A percentile compares a stretch with the other conserved stretches of the same genome.
Conservation (phyloP, 2,888 invertebrate species). For the Hirtodrosophila duncani region DNA sequence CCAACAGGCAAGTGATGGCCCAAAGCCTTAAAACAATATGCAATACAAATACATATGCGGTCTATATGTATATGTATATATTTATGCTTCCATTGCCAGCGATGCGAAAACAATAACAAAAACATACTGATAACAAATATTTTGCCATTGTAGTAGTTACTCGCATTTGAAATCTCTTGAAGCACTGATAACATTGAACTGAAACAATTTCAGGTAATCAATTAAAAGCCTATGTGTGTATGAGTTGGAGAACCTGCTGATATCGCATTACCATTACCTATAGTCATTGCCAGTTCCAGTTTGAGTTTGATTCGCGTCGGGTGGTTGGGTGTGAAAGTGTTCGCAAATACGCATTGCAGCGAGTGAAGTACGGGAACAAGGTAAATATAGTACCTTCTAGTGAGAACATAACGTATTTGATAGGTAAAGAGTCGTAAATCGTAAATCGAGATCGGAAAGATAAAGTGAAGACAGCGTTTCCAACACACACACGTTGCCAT, state of each 20-base stretch:
- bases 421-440: slow-evolving; percentile 6
- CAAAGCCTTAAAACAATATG: no score
- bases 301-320: slow-evolving; percentile 61
- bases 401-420: slow-evolving; percentile 13
- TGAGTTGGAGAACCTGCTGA: slow-evolving; percentile 30
- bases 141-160: slow-evolving; percentile 45
- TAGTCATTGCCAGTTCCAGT: slow-evolving; percentile 52
- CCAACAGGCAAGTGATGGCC: no score
- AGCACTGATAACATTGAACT: slow-evolving; percentile 39
- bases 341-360: slow-evolving; percentile 25
- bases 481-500: slow-evolving; percentile 6
- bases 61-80: no score
- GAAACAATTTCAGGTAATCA: slow-evolving; percentile 62
- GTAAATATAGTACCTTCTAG: slow-evolving; percentile 18
- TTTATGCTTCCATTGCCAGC: no score
- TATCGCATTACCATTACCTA: slow-evolving; percentile 32
- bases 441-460: slow-evolving; percentile 51
- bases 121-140: slow-evolving; percentile 34
- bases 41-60: no score
- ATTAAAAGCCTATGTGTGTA: slow-evolving; percentile 41
- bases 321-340: slow-evolving; percentile 50
- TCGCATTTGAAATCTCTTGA: slow-evolving; percentile 17
- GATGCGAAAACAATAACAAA: slow-evolving; percentile 11
- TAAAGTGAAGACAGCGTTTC: slow-evolving; percentile 17
- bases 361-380: slow-evolving; percentile 31